Percentiles rank a stretch among this genome's conserved stretches.
phyloP scores from a whole-genome alignment of 2,888 invertebrate species.

The Drosophila atroscutellata region DNA sequence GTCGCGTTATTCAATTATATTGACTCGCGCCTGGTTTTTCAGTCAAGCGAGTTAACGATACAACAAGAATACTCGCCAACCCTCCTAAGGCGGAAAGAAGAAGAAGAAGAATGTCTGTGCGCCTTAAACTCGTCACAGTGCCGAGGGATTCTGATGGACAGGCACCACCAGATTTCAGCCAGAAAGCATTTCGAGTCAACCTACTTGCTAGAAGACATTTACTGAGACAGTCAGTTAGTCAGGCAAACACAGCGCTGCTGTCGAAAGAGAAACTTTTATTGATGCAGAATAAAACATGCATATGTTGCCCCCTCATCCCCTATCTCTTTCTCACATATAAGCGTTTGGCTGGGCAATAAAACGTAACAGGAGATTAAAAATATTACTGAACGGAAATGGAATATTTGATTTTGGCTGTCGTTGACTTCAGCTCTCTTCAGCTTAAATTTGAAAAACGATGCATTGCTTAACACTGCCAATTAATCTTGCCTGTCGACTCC shows the following conservation, averaged over 20 bases:
- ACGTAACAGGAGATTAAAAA: slow-evolving; percentile 72
- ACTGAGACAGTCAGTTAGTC: slow-evolving; percentile 20
- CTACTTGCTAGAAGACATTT: slow-evolving; percentile 34
- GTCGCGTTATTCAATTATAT: slow-evolving; percentile 74
- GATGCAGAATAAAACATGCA: slow-evolving; percentile 73
- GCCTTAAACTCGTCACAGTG: slow-evolving; percentile 27
- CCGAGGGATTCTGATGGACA: slow-evolving; percentile 17
- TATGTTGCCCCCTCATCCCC: slow-evolving; percentile 9
- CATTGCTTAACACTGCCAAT: slow-evolving; percentile 50
- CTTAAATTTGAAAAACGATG: slow-evolving; percentile 27
- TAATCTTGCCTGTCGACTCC: slow-evolving; percentile 41
- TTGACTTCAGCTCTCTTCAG: slow-evolving; percentile 14
- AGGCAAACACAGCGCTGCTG: slow-evolving; percentile 24
- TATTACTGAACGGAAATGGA: slow-evolving; percentile 75
- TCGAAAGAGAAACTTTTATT: slow-evolving; percentile 61
- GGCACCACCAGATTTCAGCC: slow-evolving; percentile 40
- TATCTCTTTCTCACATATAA: slow-evolving; percentile 1
- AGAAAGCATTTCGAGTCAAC: slow-evolving; percentile 46
- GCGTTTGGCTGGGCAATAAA: slow-evolving; percentile 56
- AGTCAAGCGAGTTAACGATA: slow-evolving; percentile 67
- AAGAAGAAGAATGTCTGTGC: slow-evolving; percentile 12
- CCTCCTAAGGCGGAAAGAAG: slow-evolving; percentile 1
- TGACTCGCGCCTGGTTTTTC: slow-evolving; percentile 73
- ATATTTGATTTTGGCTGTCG: slow-evolving; percentile 64
- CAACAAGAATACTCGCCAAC: slow-evolving; percentile 24